Evolutionary conservation across 1,140 invertebrate genomes (phyloP).

Genomic region (Cecropterus lyciades): DNA sequence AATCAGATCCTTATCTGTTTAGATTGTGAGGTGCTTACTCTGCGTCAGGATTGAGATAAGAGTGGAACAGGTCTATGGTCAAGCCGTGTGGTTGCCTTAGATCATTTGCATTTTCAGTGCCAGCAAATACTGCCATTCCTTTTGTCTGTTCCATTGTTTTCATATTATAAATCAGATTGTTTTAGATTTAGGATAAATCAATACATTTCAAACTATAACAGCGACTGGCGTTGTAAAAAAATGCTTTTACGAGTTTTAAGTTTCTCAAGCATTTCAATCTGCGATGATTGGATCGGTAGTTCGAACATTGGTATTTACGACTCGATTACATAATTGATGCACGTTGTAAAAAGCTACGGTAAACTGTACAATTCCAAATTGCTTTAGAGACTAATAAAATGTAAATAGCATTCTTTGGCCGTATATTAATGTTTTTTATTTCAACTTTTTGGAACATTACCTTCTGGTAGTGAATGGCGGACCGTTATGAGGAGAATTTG

Average conservation of each 20-base stretch:
- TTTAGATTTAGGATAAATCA: slow-evolving; percentile 1
- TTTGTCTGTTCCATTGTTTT: slow-evolving; percentile 16
- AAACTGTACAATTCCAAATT: slow-evolving; percentile 4
- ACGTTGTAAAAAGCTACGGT: background rate
- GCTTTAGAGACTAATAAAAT: slow-evolving; percentile 2
- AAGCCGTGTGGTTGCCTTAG: slow-evolving; percentile 28
- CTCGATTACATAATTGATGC: background rate
- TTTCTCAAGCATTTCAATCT: no score
- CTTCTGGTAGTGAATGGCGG: background rate
- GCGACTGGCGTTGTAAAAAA: no score
- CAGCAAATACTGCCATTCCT: slow-evolving; percentile 11
- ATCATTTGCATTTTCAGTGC: slow-evolving; percentile 26
- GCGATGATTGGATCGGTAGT: background rate
- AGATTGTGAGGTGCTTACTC: slow-evolving; percentile 26
- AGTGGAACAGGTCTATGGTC: slow-evolving; percentile 13
- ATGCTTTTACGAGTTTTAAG: no score
- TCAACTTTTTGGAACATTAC: background rate
- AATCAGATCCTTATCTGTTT: slow-evolving; percentile 28
- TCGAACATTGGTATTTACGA: background rate
- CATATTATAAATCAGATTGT: slow-evolving; percentile 14
- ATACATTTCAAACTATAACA: background rate
- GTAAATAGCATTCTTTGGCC: background rate
- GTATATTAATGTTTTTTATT: background rate
- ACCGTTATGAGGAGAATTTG: slow-evolving; percentile 1
- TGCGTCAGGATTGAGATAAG: slow-evolving; percentile 23